These are phyloP conservation scores for Acleris sparsana DNA, from an alignment of 2,888 invertebrate species.

Conservation along the genomic window DNA sequence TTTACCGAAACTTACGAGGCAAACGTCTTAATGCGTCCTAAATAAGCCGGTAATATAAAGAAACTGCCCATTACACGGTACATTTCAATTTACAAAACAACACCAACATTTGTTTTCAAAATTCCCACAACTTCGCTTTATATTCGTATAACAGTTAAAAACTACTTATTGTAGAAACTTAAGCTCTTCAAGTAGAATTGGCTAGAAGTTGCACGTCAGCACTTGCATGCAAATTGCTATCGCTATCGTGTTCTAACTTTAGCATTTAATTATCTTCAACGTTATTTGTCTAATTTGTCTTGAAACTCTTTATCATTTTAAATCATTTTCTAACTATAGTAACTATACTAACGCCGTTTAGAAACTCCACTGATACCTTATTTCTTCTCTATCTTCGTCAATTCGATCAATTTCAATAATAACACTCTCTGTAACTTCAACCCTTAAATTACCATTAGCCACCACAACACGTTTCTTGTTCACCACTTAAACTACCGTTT, in stretches of 20 bases:
- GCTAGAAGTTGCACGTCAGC: no score
- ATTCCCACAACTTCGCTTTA: slow-evolving; percentile 20
- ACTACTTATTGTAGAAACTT: background rate
- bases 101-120: slow-evolving; percentile 14
- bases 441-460: slow-evolving; percentile 6
- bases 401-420: background rate
- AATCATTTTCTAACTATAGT: no score
- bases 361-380: no score
- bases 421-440: background rate
- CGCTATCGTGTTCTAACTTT: no score
- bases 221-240: no score
- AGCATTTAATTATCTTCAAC: no score
- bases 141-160: background rate
- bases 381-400: no score
- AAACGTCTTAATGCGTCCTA: slow-evolving; percentile 12
- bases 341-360: no score
- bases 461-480: slow-evolving; percentile 16
- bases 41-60: slow-evolving; percentile 20
- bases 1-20: slow-evolving; percentile 1
- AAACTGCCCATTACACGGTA: slow-evolving; percentile 30
- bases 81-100: slow-evolving; percentile 11
- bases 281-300: no score
- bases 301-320: no score
- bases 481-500: slow-evolving; percentile 31
- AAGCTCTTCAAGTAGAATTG: no score